Evolutionary conservation across 2,113 vertebrate species (phyloP), one percentile per base, ranked within the genome.

Genomic region (Blennius ocellaris): DNA sequence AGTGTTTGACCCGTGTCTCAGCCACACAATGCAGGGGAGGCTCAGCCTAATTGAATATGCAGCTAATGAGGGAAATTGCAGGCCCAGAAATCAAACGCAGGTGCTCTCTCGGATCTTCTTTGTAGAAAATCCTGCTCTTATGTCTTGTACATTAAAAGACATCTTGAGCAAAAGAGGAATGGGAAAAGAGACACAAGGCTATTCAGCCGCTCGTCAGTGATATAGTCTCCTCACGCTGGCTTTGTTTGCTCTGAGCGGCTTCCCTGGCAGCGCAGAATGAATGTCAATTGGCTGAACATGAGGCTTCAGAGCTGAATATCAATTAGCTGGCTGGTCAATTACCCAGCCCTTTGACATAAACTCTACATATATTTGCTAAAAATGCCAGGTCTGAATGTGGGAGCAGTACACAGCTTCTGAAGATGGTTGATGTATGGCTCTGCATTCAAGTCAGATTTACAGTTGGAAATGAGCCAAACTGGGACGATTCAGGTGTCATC

Each of bases 21-120:
- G 53, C 67, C 6, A 5, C 37, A 87, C 79, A 90, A 90, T 83
- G 11, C 40, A 44, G 51, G 65, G 66, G 38, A 63, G 6, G 12
- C 16, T 67, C 53, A 36, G 44, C 56, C 81, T 84, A 84, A 89
- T 87, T 89, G 71, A 89, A 89, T 85, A 76, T 78, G 44, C 60
- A 1, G 64, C 70, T 82, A 90, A 90, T 90, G 78, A 90, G 82
- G 63, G 38, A 84, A 82, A 87, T 86, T 69, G 78, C 48, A 0
- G 64, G 37, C 63, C 12, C 54, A 69, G 73, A 84, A 83, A 89
- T 89, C 70, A 86, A 85, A 85, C 60, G 73, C 84, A 87, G 84
- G 84, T 81, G 86, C 73, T 82, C 68, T 66, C 73, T 87, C 70
- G 76, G 76, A 76, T 82, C 60, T 82, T 73, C 68, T 81, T 73